Conservation (phyloP, 2,888 invertebrate species). For the Macrosiphum euphorbiae region DNA sequence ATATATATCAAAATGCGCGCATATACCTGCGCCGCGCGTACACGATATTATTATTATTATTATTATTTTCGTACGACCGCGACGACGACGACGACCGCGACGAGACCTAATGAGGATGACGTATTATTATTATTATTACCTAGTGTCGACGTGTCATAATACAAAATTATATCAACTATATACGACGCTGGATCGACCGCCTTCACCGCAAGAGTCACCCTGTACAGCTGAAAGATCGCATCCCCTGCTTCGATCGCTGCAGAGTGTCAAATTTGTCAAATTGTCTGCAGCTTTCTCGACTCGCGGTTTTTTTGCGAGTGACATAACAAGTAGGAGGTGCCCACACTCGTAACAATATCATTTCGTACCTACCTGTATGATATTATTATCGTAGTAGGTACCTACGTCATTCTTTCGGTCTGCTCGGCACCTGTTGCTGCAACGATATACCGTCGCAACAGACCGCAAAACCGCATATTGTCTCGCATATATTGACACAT, state of each 20-base stretch:
- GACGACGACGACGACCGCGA: not conserved
- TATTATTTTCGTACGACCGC: not conserved
- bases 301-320: not conserved
- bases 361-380: not conserved
- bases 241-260: not conserved
- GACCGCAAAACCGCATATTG: constrained; percentile 42
- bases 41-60: not conserved
- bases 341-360: not conserved
- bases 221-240: not conserved
- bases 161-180: not conserved
- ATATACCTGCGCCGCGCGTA: no score
- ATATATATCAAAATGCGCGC: not conserved
- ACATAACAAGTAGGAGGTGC: not conserved
- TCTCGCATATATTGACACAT: not conserved
- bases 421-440: not conserved
- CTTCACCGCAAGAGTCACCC: not conserved
- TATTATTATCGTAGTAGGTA: no score
- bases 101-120: not conserved
- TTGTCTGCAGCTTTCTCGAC: not conserved
- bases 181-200: not conserved
- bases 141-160: not conserved
- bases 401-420: not conserved
- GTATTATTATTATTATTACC: not conserved
- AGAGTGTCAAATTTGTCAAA: no score
- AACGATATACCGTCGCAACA: not conserved